phyloP scores from a whole-genome alignment of 1,140 invertebrate genomes.

The Solen grandis region DNA sequence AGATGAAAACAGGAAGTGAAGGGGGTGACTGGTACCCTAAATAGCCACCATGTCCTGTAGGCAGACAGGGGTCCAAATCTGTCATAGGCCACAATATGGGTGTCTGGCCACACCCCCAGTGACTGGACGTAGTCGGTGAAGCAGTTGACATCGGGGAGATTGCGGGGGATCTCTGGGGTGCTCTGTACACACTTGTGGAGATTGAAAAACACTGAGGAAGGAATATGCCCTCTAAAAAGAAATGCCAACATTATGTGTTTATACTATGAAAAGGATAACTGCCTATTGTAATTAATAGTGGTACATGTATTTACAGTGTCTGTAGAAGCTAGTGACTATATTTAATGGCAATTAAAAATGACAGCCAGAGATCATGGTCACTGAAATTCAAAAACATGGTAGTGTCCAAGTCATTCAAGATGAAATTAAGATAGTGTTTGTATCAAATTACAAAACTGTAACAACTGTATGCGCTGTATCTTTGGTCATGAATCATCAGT shows the following conservation, averaged over 20 bases:
- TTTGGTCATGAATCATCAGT: too few species aligned
- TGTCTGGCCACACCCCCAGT: conserved; percentile 68
- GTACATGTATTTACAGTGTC: too few species aligned
- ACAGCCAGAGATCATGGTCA: background rate
- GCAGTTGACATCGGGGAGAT: conserved; percentile 66
- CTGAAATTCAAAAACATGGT: background rate
- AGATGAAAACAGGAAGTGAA: too few species aligned
- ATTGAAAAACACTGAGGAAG: conserved; percentile 64
- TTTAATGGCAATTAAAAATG: background rate
- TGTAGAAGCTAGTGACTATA: too few species aligned
- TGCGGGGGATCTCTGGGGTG: conserved; percentile 52
- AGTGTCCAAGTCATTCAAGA: background rate
- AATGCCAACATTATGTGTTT: background rate
- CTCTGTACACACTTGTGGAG: conserved; percentile 58
- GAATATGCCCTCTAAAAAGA: conserved; percentile 65
- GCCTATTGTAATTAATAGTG: background rate
- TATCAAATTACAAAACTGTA: too few species aligned
- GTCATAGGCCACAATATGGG: conserved; percentile 74
- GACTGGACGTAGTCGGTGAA: conserved; percentile 70
- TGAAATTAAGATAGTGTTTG: too few species aligned
- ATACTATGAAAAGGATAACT: background rate
- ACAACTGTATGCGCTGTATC: too few species aligned
- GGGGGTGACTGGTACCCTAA: conserved; percentile 70
- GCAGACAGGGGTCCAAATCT: conserved; percentile 62
- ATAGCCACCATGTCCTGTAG: conserved; percentile 72